A percentile compares a stretch with the other conserved stretches of the same genome.
Conservation (phyloP, 1,140 invertebrate species). For the Papilio machaon region DNA sequence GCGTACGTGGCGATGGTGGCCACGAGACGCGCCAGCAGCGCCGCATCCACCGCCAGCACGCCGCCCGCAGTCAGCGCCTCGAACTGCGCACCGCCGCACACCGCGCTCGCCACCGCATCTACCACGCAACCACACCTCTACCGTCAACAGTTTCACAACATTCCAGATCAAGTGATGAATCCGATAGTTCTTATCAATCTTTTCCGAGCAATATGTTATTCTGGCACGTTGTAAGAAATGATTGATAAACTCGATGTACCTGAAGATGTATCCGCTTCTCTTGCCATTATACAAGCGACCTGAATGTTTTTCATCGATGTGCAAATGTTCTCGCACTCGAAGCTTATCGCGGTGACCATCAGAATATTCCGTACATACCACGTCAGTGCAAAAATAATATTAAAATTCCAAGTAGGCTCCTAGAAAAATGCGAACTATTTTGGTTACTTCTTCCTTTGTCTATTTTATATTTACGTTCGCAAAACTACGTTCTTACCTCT, state of each 20-base stretch:
- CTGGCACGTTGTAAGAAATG: no score
- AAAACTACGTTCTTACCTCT: conserved; percentile 7
- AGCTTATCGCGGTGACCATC: background rate
- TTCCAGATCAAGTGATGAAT: no score
- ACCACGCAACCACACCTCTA: background rate
- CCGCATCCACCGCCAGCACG: background rate
- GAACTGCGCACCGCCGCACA: no score
- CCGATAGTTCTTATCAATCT: no score
- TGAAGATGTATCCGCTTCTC: background rate
- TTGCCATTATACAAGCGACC: background rate
- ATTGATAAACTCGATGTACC: no score
- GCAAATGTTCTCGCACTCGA: conserved; percentile 15
- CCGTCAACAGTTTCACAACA: no score
- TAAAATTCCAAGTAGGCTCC: conserved; percentile 14
- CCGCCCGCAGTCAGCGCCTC: background rate
- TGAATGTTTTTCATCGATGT: background rate
- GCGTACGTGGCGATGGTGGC: background rate
- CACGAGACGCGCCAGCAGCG: background rate
- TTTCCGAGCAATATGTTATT: no score
- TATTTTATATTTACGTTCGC: background rate
- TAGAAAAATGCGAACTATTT: background rate
- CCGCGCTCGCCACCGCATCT: background rate
- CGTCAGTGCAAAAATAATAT: conserved; percentile 17
- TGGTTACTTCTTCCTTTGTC: background rate
- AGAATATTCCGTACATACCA: background rate